These are phyloP conservation scores for Alces alces DNA, from an alignment of 2,113 vertebrate genomes.

Conservation along the genomic window DNA sequence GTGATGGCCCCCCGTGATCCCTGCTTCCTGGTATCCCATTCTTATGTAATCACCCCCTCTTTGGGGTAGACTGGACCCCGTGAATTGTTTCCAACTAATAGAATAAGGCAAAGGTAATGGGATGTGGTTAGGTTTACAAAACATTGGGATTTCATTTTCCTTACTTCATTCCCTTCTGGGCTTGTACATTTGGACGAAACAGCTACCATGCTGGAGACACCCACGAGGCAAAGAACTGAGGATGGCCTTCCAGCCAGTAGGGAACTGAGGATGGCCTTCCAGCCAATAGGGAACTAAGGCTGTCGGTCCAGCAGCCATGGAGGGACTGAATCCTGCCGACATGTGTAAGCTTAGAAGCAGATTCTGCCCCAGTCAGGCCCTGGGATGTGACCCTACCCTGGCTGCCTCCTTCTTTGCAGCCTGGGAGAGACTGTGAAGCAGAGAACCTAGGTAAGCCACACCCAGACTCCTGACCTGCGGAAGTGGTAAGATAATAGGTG, in stretches of 20 bases:
- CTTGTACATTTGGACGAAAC: neutral
- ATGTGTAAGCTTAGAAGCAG: neutral
- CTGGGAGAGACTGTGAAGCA: neutral
- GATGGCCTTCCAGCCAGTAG: neutral
- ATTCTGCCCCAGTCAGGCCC: neutral
- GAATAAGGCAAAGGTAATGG: neutral
- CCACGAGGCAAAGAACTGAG: neutral
- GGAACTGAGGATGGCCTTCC: too few species aligned
- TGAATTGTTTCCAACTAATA: neutral
- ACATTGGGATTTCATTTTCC: neutral
- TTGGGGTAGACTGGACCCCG: neutral
- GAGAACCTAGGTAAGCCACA: neutral
- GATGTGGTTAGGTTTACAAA: neutral
- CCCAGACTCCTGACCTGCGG: neutral
- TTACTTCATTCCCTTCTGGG: neutral
- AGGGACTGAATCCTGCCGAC: neutral
- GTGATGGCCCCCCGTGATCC: rapidly evolving
- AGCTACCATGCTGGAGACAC: neutral
- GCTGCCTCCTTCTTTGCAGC: neutral
- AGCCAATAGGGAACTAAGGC: neutral
- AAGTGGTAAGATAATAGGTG: neutral
- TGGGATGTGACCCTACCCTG: neutral
- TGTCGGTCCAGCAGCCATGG: neutral
- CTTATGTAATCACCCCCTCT: neutral
- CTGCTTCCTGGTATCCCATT: neutral